These are phyloP conservation scores for Stomorhina lunata DNA, from an alignment of 2,888 invertebrate species.

Conservation along the genomic window DNA sequence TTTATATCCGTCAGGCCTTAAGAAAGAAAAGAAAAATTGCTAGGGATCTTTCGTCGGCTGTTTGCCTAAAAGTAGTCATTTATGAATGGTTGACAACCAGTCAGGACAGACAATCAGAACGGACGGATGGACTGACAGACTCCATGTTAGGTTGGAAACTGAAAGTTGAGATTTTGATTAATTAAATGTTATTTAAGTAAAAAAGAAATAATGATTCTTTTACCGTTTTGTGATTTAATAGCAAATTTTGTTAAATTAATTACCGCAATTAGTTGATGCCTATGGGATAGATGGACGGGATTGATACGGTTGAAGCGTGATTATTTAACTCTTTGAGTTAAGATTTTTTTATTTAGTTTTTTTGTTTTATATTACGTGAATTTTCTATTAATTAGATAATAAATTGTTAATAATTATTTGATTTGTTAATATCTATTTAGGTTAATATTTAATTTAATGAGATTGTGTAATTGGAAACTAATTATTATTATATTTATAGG, in stretches of 20 bases:
- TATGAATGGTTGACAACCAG: too few relatives aligned
- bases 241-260: slow-evolving; percentile 14
- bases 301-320: not conserved
- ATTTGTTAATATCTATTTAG: not conserved
- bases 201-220: not conserved
- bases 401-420: not conserved
- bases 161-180: slow-evolving; percentile 6
- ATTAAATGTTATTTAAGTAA: not conserved
- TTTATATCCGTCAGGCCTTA: not conserved
- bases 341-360: not conserved
- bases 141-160: not conserved
- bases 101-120: too few relatives aligned
- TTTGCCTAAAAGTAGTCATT: too few relatives aligned
- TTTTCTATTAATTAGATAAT: not conserved
- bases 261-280: not conserved
- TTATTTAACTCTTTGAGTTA: not conserved
- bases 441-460: too few relatives aligned
- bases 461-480: too few relatives aligned
- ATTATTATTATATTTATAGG: too few relatives aligned
- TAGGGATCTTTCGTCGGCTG: not conserved
- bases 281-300: too few relatives aligned
- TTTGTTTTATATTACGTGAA: not conserved
- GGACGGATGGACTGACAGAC: not conserved
- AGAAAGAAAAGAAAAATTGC: not conserved
- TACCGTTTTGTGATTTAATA: slow-evolving; percentile 7